A percentile compares a stretch with the other conserved stretches of the same genome.
phyloP scores from a whole-genome alignment of 2,888 invertebrate species.

The Asteroscopus sphinx region DNA sequence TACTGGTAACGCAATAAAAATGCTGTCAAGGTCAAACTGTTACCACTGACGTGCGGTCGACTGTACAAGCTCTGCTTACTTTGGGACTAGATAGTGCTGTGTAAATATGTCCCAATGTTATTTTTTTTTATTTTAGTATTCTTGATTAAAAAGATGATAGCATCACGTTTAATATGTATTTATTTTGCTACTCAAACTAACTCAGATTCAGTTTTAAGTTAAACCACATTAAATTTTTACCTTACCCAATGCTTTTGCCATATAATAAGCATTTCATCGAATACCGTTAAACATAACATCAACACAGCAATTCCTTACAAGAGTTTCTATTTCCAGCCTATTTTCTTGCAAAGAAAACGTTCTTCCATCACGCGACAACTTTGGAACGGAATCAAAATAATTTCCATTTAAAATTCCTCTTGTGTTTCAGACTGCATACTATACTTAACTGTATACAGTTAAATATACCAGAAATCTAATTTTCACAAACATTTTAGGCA shows the following conservation, averaged over 20 bases:
- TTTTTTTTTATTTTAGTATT: too few relatives aligned
- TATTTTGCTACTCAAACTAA: too few relatives aligned
- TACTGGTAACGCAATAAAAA: too few relatives aligned
- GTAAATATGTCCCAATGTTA: too few relatives aligned
- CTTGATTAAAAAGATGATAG: too few relatives aligned
- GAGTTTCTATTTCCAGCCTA: constrained; percentile 17
- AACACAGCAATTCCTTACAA: constrained; percentile 2
- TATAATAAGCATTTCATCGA: constrained; percentile 16
- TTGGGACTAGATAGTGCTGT: too few relatives aligned
- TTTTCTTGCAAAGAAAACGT: constrained; percentile 34
- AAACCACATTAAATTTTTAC: not conserved
- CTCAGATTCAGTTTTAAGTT: too few relatives aligned
- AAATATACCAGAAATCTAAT: constrained; percentile 62
- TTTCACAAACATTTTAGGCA: constrained; percentile 60
- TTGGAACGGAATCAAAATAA: constrained; percentile 50
- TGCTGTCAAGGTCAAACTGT: too few relatives aligned
- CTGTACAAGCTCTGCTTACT: too few relatives aligned
- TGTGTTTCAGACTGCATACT: too few relatives aligned
- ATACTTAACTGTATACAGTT: constrained; percentile 29
- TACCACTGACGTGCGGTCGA: too few relatives aligned
- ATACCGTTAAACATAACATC: constrained; percentile 6
- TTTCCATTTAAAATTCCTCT: constrained; percentile 40
- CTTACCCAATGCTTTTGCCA: not conserved
- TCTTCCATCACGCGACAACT: constrained; percentile 44
- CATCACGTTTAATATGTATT: too few relatives aligned